Evolutionary conservation across 23 tunicate genomes (phyloP).

Genomic region (Corella eumyota): DNA sequence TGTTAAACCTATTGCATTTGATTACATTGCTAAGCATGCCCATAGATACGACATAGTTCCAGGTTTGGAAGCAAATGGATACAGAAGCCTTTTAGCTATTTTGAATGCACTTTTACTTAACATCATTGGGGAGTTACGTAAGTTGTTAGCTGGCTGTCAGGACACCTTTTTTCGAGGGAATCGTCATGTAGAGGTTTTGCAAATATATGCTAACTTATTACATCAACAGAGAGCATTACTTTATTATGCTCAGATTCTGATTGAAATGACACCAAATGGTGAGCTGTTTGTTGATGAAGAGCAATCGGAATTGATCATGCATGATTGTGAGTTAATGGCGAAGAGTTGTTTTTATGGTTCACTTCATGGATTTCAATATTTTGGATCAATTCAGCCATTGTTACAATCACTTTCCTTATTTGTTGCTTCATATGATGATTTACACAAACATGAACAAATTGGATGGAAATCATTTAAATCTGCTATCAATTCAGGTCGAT

Average conservation of each 20-base stretch:
- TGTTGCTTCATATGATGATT: slow-evolving; percentile 58
- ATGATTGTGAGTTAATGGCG: slow-evolving; percentile 82
- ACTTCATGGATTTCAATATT: slow-evolving; percentile 72
- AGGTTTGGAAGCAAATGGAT: slow-evolving; percentile 54
- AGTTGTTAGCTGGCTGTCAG: slow-evolving; percentile 12
- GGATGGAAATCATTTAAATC: slow-evolving; percentile 53
- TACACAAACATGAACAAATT: slow-evolving; percentile 13
- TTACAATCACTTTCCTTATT: slow-evolving; percentile 54
- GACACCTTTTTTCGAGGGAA: slow-evolving; percentile 54
- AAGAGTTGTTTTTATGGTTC: slow-evolving; percentile 56
- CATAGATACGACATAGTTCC: slow-evolving; percentile 47
- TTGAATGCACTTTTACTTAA: slow-evolving; percentile 27
- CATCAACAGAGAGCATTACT: slow-evolving; percentile 69
- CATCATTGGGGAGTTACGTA: slow-evolving; percentile 18
- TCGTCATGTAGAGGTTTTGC: slow-evolving; percentile 39
- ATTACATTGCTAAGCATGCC: slow-evolving; percentile 15
- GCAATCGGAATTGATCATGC: slow-evolving; percentile 48
- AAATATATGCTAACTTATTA: slow-evolving; percentile 31
- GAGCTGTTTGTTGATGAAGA: slow-evolving; percentile 47
- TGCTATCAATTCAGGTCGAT: slow-evolving; percentile 59
- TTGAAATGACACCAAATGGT: slow-evolving; percentile 42
- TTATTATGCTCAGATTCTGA: slow-evolving; percentile 59
- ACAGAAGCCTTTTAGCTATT: slow-evolving; percentile 40
- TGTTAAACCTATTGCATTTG: slow-evolving; percentile 30
- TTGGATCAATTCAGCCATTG: slow-evolving; percentile 32